These are phyloP conservation scores for Apodemus sylvaticus DNA, from an alignment of 2,113 vertebrate genomes.

Conservation along the genomic window DNA sequence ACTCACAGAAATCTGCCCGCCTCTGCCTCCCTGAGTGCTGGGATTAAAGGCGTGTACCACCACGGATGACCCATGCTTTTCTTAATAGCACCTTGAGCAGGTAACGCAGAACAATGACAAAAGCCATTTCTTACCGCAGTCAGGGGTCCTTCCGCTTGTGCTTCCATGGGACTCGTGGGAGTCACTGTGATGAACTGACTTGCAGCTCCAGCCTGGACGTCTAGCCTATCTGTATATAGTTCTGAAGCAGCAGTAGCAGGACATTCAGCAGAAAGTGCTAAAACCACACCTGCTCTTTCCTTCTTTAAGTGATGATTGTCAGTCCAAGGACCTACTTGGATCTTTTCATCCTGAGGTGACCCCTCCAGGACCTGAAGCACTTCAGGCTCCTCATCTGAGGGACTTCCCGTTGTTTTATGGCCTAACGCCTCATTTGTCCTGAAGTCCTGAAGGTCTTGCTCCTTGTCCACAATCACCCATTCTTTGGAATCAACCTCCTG, in stretches of 20 bases:
- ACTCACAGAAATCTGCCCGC: neutral
- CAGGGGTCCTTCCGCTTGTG: constrained; percentile 94
- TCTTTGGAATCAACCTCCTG: constrained; percentile 96
- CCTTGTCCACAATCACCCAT: constrained; percentile 97
- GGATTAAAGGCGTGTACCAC: neutral
- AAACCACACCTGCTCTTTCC: constrained; percentile 76
- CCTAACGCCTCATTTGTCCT: constrained; percentile 88
- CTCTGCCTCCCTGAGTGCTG: neutral
- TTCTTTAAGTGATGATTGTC: constrained; percentile 78
- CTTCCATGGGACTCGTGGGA: constrained; percentile 94
- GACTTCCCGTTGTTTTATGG: constrained; percentile 90
- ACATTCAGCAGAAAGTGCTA: constrained; percentile 80
- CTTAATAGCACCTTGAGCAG: neutral
- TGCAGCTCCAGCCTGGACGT: constrained; percentile 87
- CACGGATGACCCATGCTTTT: neutral
- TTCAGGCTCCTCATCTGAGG: constrained; percentile 95
- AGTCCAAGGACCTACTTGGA: constrained; percentile 78
- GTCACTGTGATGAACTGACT: constrained; percentile 90
- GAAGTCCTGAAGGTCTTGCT: constrained; percentile 90
- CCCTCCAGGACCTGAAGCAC: constrained; percentile 91
- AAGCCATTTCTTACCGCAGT: constrained; percentile 91
- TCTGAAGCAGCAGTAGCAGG: constrained; percentile 81
- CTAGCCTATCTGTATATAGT: constrained; percentile 88
- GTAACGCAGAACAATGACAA: neutral
- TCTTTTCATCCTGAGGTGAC: constrained; percentile 86